phyloP scores from a whole-genome alignment of 2,113 vertebrate species.

The Phalacrocorax brasilianus region DNA sequence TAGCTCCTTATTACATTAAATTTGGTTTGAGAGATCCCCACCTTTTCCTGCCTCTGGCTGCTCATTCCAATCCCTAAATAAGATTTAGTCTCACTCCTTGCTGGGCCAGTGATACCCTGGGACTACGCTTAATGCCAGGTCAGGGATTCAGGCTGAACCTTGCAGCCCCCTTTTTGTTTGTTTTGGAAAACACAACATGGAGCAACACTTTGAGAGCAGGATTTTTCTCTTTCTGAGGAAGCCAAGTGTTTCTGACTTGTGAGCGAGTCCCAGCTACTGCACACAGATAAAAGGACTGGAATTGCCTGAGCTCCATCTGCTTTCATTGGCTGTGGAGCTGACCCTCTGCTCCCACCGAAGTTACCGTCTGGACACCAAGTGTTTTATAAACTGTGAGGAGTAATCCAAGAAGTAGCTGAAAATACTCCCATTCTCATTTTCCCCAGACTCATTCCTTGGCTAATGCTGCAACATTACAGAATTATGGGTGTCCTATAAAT shows the following conservation, averaged over 20 bases:
- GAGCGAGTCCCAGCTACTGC: neutral
- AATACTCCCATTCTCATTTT: neutral
- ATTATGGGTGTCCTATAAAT: neutral
- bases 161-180: neutral
- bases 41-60: neutral
- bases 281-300: neutral
- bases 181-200: neutral
- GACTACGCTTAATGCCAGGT: fast-evolving
- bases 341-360: neutral
- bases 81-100: neutral
- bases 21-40: neutral
- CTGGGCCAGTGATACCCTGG: fast-evolving
- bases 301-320: neutral
- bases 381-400: neutral
- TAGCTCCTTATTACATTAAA: neutral
- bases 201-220: neutral
- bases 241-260: neutral
- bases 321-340: neutral
- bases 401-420: neutral
- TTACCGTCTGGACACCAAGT: neutral
- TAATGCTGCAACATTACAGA: neutral
- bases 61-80: neutral
- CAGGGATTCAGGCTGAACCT: neutral
- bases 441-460: neutral
- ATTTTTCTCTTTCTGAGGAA: neutral